Evolutionary conservation across 2,888 invertebrate genomes (phyloP).

Genomic region (Nebria brevicollis): DNA sequence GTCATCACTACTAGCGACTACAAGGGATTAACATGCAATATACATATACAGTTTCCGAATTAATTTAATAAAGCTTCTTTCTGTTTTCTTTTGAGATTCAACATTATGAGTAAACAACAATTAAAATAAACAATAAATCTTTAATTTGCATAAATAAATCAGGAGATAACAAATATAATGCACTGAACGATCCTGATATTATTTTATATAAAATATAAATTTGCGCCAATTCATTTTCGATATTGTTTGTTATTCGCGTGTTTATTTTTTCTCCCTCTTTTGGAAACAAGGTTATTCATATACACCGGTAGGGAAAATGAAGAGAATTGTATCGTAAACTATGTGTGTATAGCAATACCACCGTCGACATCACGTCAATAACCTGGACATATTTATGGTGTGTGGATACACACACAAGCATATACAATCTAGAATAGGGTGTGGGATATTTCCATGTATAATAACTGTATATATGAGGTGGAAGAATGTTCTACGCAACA

Average conservation of each 20-base stretch:
- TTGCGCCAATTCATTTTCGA: neutral
- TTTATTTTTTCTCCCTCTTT: conserved; percentile 33
- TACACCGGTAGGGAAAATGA: neutral
- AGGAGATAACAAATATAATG: too few relatives aligned
- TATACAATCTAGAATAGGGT: neutral
- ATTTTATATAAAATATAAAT: too few relatives aligned
- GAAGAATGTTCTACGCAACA: neutral
- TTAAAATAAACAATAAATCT: too few relatives aligned
- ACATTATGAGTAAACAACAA: too few relatives aligned
- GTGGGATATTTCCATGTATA: neutral
- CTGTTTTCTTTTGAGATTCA: neutral
- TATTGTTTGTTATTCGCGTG: neutral
- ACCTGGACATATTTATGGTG: neutral
- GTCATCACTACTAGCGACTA: neutral
- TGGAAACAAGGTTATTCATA: neutral
- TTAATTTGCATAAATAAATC: too few relatives aligned
- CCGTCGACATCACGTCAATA: conserved; percentile 11
- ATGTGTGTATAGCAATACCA: neutral
- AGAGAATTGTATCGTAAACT: neutral
- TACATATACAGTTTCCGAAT: neutral
- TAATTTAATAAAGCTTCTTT: neutral
- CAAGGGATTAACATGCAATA: neutral
- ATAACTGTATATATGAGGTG: neutral
- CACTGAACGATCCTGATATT: too few relatives aligned
- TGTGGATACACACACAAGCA: neutral